These are phyloP conservation scores for Pandemis corylana DNA, from an alignment of 2,888 invertebrate species.

Conservation along the genomic window DNA sequence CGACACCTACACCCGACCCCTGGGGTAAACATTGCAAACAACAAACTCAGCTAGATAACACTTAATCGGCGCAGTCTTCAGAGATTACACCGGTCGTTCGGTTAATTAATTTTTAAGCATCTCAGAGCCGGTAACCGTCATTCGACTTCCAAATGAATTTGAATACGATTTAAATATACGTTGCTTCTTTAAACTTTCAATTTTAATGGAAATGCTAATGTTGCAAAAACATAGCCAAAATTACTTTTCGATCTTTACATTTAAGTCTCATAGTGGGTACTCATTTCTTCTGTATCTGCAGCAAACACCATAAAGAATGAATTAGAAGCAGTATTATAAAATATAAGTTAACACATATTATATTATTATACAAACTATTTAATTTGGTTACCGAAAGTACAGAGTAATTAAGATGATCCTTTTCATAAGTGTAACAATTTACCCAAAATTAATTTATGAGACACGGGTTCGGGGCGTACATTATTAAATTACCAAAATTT, in stretches of 20 bases:
- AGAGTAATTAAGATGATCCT: constrained; percentile 38
- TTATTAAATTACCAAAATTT: constrained; percentile 35
- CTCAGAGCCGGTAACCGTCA: constrained; percentile 65
- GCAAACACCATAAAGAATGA: neutral
- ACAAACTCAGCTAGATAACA: constrained; percentile 62
- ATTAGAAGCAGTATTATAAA: neutral
- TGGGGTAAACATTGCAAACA: constrained; percentile 66
- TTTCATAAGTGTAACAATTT: constrained; percentile 40
- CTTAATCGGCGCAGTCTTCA: constrained; percentile 72
- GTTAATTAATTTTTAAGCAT: constrained; percentile 85
- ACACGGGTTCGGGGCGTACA: constrained; percentile 15
- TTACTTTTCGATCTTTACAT: neutral
- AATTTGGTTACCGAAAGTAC: constrained; percentile 24
- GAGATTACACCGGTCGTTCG: constrained; percentile 83
- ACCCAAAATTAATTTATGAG: constrained; percentile 38
- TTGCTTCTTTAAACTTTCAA: constrained; percentile 16
- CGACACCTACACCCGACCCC: constrained; percentile 57
- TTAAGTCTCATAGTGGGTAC: neutral
- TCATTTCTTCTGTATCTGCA: neutral
- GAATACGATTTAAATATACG: constrained; percentile 69
- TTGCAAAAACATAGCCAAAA: neutral
- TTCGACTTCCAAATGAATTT: constrained; percentile 75
- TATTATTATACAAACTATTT: constrained; percentile 11
- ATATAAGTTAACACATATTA: too few species aligned
- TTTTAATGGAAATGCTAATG: neutral